phyloP scores from a whole-genome alignment of 2,888 invertebrate species.

The Luperina nickerlii region DNA sequence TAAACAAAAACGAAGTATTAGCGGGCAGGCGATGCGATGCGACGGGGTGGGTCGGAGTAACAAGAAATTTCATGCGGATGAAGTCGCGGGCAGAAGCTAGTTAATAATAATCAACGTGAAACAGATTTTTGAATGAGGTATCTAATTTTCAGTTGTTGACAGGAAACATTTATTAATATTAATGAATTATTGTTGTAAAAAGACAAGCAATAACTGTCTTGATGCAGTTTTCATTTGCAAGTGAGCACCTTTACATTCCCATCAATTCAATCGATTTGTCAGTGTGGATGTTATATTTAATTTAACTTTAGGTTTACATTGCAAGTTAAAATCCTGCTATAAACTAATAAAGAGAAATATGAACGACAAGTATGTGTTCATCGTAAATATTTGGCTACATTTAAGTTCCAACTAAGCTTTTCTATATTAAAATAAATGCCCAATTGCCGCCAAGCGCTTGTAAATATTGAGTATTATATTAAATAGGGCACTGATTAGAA shows the following conservation, averaged over 20 bases:
- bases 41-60: too few species aligned
- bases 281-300: constrained; percentile 53
- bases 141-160: constrained; percentile 19
- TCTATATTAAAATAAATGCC: constrained; percentile 65
- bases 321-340: constrained; percentile 40
- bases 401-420: constrained; percentile 45
- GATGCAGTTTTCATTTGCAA: constrained; percentile 41
- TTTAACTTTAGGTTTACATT: constrained; percentile 55
- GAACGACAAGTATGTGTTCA: constrained; percentile 52
- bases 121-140: constrained; percentile 22
- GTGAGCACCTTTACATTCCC: constrained; percentile 64
- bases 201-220: constrained; percentile 24
- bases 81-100: too few species aligned
- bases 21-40: too few species aligned
- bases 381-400: constrained; percentile 53
- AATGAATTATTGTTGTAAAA: constrained; percentile 9
- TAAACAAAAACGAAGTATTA: too few species aligned
- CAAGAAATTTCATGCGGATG: too few species aligned
- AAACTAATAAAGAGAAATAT: constrained; percentile 26
- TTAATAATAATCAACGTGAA: too few species aligned
- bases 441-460: constrained; percentile 83
- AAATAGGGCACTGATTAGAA: constrained; percentile 80
- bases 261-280: constrained; percentile 63
- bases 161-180: constrained; percentile 20
- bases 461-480: constrained; percentile 74